Evolutionary conservation across 2,113 vertebrate species (phyloP).

Genomic region (Cyanoderma ruficeps): DNA sequence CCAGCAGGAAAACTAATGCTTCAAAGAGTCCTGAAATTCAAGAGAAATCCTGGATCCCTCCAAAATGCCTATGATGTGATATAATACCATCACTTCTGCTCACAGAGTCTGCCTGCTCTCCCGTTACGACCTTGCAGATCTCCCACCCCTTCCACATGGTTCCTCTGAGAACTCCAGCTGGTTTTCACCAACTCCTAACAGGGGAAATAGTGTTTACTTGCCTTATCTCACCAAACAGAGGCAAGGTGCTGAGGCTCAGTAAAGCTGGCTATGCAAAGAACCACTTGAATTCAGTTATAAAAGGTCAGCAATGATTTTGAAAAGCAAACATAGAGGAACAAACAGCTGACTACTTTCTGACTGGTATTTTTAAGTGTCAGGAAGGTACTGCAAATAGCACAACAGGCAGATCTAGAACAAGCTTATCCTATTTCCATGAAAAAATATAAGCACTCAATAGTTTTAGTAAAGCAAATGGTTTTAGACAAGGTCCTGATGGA

Average conservation of each 20-base stretch:
- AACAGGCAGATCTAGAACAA: background rate
- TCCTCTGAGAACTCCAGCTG: background rate
- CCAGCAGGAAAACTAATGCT: background rate
- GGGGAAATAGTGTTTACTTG: background rate
- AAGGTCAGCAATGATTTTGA: background rate
- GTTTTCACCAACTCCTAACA: background rate
- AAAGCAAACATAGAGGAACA: background rate
- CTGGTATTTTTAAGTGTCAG: background rate
- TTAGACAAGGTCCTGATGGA: background rate
- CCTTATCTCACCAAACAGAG: background rate
- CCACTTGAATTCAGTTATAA: background rate
- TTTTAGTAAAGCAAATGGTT: background rate
- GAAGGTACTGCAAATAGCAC: background rate
- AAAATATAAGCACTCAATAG: background rate
- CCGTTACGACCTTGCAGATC: fast-evolving
- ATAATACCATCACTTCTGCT: background rate
- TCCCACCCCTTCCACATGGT: background rate
- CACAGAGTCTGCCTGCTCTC: background rate
- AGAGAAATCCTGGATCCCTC: background rate
- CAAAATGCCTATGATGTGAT: background rate
- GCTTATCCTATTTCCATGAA: background rate
- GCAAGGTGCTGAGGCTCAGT: background rate
- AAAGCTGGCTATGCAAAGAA: background rate
- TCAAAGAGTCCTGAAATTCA: background rate
- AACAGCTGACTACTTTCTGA: background rate